phyloP scores from a whole-genome alignment of 2,888 invertebrate genomes.

The Noctua janthina region DNA sequence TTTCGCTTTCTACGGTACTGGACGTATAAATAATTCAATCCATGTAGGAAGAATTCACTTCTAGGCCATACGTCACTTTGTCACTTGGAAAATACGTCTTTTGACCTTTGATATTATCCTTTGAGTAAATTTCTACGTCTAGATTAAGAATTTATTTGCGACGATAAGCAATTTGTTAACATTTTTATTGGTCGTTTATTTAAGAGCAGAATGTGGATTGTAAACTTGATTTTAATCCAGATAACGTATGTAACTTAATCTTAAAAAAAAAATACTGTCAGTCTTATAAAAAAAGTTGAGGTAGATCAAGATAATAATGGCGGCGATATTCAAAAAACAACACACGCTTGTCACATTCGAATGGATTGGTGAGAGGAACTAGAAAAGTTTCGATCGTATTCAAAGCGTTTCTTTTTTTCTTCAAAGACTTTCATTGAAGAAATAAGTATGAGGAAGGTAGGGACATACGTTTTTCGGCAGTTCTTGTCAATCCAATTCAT shows the following conservation, averaged over 20 bases:
- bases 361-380: neutral
- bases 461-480: no score
- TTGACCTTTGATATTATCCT: slow-evolving; percentile 38
- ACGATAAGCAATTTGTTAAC: slow-evolving; percentile 22
- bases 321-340: neutral
- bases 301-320: neutral
- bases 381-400: neutral
- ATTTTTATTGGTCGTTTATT: slow-evolving; percentile 32
- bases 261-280: neutral
- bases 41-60: slow-evolving; percentile 40
- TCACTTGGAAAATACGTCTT: slow-evolving; percentile 35
- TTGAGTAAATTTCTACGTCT: slow-evolving; percentile 23
- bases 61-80: slow-evolving; percentile 49
- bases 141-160: slow-evolving; percentile 49
- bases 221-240: slow-evolving; percentile 4
- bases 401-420: neutral
- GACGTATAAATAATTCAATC: slow-evolving; percentile 61
- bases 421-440: neutral
- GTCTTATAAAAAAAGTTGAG: neutral
- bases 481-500: neutral
- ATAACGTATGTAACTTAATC: neutral
- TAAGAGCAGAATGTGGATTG: slow-evolving; percentile 3
- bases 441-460: no score
- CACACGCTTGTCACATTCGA: neutral
- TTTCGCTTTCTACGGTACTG: slow-evolving; percentile 40